These are phyloP conservation scores for Drosophila ochracea DNA, from an alignment of 2,888 invertebrate genomes.

Conservation along the genomic window DNA sequence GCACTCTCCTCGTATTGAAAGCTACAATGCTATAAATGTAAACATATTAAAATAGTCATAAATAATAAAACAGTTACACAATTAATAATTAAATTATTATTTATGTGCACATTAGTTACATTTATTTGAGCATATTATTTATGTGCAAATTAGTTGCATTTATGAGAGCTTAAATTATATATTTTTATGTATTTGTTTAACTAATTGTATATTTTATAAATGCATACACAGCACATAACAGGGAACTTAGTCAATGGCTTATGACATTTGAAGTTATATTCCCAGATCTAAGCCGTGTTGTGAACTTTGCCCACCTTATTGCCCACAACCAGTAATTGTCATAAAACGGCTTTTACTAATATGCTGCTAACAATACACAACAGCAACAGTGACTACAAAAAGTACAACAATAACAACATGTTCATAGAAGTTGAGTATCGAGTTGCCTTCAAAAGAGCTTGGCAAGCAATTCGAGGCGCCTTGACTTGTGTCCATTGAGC, in stretches of 20 bases:
- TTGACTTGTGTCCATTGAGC: constrained; percentile 75
- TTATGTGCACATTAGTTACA: neutral
- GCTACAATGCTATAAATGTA: neutral
- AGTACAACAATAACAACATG: constrained; percentile 26
- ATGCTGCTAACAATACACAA: constrained; percentile 44
- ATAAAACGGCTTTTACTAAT: constrained; percentile 69
- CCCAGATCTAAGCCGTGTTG: constrained; percentile 41
- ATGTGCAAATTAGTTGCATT: neutral
- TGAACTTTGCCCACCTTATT: constrained; percentile 69
- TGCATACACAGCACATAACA: neutral
- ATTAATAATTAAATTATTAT: neutral
- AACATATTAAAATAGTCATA: neutral
- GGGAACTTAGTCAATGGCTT: neutral
- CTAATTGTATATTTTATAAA: neutral
- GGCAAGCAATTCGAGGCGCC: constrained; percentile 64
- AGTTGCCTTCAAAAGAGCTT: constrained; percentile 76
- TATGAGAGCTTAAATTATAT: neutral
- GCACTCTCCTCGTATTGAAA: no score
- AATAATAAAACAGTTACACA: neutral
- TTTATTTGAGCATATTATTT: neutral
- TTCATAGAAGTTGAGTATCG: constrained; percentile 59
- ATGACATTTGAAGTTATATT: constrained; percentile 3
- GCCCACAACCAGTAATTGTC: constrained; percentile 64
- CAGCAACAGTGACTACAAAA: constrained; percentile 29
- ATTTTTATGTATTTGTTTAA: neutral